These are phyloP conservation scores for Nyleta sp. DNA, from an alignment of 2,888 invertebrate genomes.

Conservation along the genomic window DNA sequence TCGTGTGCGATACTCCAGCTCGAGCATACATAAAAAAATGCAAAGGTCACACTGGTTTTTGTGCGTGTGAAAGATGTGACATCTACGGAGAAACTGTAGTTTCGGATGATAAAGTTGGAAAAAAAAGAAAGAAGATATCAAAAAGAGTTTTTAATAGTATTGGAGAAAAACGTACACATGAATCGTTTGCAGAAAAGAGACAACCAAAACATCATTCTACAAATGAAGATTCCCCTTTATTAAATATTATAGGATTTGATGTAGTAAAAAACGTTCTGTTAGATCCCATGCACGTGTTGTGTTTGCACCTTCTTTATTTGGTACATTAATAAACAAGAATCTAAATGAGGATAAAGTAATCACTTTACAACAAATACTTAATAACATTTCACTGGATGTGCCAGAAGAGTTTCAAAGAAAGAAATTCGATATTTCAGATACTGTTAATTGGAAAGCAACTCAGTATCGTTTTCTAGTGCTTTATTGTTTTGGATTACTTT, in stretches of 20 bases:
- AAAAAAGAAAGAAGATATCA: constrained; percentile 1
- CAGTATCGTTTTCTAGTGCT: neutral
- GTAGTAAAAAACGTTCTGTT: constrained; percentile 10
- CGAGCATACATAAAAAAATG: constrained; percentile 36
- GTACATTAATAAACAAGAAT: neutral
- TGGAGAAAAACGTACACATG: neutral
- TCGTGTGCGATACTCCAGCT: constrained; percentile 25
- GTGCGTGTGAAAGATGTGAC: constrained; percentile 30
- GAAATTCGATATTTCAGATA: constrained; percentile 12
- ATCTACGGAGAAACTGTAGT: constrained; percentile 20
- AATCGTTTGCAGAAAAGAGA: constrained; percentile 7
- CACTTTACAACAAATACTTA: constrained; percentile 2
- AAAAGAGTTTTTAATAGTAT: constrained; percentile 17
- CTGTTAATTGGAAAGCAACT: constrained; percentile 1
- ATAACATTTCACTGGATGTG: neutral
- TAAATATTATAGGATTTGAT: constrained; percentile 12
- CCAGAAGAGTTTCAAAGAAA: constrained; percentile 27
- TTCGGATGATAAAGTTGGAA: neutral
- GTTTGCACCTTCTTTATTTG: neutral
- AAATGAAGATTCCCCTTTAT: constrained; percentile 12
- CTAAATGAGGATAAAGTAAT: neutral
- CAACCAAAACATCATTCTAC: constrained; percentile 24
- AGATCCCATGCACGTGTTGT: constrained; percentile 23
- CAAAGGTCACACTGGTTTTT: constrained; percentile 36
- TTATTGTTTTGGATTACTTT: constrained; percentile 1